phyloP scores from a whole-genome alignment of 2,113 vertebrate species.

The Nipponia nippon region DNA sequence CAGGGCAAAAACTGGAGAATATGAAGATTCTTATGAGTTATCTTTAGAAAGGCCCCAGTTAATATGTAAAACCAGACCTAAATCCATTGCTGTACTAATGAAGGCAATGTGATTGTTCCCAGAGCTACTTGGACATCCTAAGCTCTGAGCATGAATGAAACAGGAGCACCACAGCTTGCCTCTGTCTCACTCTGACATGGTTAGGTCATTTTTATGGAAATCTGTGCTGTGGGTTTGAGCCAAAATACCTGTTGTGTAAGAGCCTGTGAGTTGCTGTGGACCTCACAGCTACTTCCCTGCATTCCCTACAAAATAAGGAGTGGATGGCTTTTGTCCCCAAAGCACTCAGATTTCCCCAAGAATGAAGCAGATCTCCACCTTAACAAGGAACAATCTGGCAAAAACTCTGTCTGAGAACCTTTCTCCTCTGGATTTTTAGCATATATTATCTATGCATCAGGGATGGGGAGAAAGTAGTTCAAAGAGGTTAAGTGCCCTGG shows the following conservation, averaged over 20 bases:
- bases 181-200: not conserved
- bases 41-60: not conserved
- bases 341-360: not conserved
- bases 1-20: constrained; percentile 68
- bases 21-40: constrained; percentile 59
- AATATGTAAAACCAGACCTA: not conserved
- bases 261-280: not conserved
- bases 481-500: not conserved
- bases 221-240: not conserved
- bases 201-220: not conserved
- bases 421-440: not conserved
- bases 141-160: not conserved
- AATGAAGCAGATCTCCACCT: not conserved
- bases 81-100: not conserved
- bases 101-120: rapidly evolving
- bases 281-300: not conserved
- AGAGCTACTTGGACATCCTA: not conserved
- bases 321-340: not conserved
- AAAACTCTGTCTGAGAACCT: not conserved
- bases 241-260: not conserved
- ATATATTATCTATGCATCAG: not conserved
- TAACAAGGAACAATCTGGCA: not conserved
- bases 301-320: not conserved
- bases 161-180: not conserved
- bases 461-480: not conserved